phyloP scores from a whole-genome alignment of 2,888 invertebrate species.

The Eustalomyia histrio region DNA sequence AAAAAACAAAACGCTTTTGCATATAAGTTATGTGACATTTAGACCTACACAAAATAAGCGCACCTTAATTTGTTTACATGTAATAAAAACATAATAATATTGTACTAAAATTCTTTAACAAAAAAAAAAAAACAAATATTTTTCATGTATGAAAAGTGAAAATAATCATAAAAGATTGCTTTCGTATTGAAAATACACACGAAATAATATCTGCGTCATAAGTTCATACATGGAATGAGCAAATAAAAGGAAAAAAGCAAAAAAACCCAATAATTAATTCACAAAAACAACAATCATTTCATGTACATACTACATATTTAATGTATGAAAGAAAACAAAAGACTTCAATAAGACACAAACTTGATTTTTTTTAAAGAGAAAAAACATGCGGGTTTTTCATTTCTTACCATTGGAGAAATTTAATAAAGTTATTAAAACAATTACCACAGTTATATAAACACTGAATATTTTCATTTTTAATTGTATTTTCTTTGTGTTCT shows the following conservation, averaged over 20 bases:
- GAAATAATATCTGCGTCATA: constrained; percentile 1
- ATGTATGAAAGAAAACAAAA: constrained; percentile 63
- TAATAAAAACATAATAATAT: too few relatives aligned
- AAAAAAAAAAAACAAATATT: too few relatives aligned
- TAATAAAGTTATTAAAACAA: constrained; percentile 65
- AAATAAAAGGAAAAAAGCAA: constrained; percentile 6
- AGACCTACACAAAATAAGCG: not conserved
- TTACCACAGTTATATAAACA: constrained; percentile 68
- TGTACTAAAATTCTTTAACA: not conserved
- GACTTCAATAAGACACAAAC: constrained; percentile 66
- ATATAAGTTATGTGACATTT: constrained; percentile 30
- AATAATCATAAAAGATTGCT: constrained; percentile 13
- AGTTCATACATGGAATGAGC: not conserved
- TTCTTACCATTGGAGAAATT: constrained; percentile 69
- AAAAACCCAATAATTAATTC: constrained; percentile 23
- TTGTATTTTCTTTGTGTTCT: constrained; percentile 8
- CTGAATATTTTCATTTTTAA: constrained; percentile 56
- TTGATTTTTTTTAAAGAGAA: constrained; percentile 31
- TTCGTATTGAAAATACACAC: not conserved
- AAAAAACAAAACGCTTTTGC: not conserved
- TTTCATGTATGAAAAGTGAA: constrained; percentile 22
- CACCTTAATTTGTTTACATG: constrained; percentile 17
- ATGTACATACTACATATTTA: constrained; percentile 29
- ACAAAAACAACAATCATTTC: not conserved
- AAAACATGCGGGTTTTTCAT: constrained; percentile 14